phyloP scores from a whole-genome alignment of 2,888 invertebrate species.

The Ennomos quercinarius region DNA sequence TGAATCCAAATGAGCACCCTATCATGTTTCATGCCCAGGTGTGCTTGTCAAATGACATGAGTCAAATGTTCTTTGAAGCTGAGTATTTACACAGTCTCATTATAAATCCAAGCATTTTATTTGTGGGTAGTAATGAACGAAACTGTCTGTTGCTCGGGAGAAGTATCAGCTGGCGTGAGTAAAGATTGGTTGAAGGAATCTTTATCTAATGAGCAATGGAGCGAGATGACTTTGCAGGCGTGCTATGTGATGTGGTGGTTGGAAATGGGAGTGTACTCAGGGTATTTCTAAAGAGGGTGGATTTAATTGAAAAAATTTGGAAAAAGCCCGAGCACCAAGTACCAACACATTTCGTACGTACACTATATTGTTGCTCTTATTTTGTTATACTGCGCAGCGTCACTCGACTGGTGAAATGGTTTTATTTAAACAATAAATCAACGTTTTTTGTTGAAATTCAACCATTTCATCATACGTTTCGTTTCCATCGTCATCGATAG shows the following conservation, averaged over 20 bases:
- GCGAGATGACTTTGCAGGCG: constrained; percentile 14
- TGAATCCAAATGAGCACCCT: neutral
- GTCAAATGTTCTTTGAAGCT: too few species aligned
- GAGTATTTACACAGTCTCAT: too few species aligned
- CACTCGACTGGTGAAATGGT: too few species aligned
- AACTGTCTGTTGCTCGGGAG: constrained; percentile 10
- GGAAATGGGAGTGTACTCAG: constrained; percentile 14
- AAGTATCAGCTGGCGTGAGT: constrained; percentile 28
- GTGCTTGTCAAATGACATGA: neutral
- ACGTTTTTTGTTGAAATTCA: too few species aligned
- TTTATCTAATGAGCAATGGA: constrained; percentile 20
- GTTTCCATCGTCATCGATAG: too few species aligned
- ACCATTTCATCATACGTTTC: too few species aligned
- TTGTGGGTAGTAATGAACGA: constrained; percentile 5
- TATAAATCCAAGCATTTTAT: neutral
- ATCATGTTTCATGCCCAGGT: neutral
- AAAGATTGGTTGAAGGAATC: constrained; percentile 30
- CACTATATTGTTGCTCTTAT: too few species aligned
- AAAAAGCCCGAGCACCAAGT: too few species aligned
- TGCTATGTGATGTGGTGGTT: constrained; percentile 19
- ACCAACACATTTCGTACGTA: too few species aligned
- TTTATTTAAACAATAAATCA: too few species aligned
- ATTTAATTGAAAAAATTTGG: too few species aligned
- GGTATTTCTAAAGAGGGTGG: neutral
- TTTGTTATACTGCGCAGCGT: too few species aligned